A percentile compares a stretch with the other conserved stretches of the same genome.
These are phyloP conservation scores for Diphyllodes magnificus DNA, from an alignment of 2,113 vertebrate genomes.

Conservation along the genomic window DNA sequence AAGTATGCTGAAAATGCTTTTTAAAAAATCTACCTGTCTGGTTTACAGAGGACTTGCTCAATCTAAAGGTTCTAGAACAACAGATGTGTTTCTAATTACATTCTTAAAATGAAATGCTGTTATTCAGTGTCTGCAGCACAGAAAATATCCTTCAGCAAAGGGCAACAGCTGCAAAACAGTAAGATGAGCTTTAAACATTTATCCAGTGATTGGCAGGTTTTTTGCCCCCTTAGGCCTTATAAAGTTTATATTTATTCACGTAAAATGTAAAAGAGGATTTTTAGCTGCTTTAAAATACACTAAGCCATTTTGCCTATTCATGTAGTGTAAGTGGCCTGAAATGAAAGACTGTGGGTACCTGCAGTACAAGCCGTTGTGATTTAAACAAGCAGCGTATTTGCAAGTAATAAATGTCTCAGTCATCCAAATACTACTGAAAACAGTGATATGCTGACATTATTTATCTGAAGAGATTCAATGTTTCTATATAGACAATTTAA, in stretches of 20 bases:
- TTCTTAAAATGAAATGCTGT: constrained; percentile 60
- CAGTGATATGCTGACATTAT: background rate
- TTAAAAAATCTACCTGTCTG: background rate
- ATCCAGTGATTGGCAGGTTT: constrained; percentile 24
- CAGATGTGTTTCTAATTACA: constrained; percentile 66
- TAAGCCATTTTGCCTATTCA: background rate
- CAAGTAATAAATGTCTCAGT: background rate
- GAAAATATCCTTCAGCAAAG: constrained; percentile 61
- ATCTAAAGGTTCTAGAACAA: constrained; percentile 29
- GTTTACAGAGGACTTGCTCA: background rate
- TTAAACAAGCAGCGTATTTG: background rate
- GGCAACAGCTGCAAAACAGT: constrained; percentile 60
- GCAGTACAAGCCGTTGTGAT: background rate
- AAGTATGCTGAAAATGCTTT: background rate
- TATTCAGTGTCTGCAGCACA: constrained; percentile 11
- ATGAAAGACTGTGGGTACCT: background rate
- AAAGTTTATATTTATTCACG: constrained; percentile 49
- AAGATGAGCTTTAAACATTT: constrained; percentile 60
- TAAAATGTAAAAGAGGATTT: constrained; percentile 29
- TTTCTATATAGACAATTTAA: background rate
- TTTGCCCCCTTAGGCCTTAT: background rate
- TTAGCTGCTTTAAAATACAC: background rate
- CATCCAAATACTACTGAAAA: background rate
- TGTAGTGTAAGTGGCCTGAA: background rate
- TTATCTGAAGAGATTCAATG: background rate